Conservation (phyloP, 1,140 invertebrate genomes). For the Lepidurus packardi region DNA sequence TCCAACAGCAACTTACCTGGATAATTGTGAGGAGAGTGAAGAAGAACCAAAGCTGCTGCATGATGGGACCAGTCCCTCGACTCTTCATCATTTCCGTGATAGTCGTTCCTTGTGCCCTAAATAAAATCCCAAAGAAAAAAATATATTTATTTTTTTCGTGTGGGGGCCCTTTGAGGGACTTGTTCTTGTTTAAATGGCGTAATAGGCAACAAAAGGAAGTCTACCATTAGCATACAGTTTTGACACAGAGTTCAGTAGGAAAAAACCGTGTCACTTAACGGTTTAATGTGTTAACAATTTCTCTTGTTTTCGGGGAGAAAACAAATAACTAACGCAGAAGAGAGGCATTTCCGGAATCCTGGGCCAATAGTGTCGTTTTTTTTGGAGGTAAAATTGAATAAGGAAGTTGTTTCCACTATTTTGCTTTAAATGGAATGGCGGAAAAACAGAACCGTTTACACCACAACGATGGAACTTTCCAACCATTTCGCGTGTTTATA, state of each 20-base stretch:
- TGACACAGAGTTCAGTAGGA: constrained; percentile 2
- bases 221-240: constrained; percentile 10
- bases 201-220: constrained; percentile 22
- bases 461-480: not conserved
- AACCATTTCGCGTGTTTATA: not conserved
- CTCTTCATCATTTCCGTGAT: not conserved
- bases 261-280: constrained; percentile 21
- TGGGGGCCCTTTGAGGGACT: not conserved
- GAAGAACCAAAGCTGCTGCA: constrained; percentile 18
- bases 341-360: not conserved
- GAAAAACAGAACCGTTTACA: not conserved
- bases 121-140: not conserved
- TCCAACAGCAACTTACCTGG: not conserved
- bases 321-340: not conserved
- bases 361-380: not conserved
- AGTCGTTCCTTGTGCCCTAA: constrained; percentile 14
- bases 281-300: constrained; percentile 6
- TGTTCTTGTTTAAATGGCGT: constrained; percentile 9
- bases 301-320: not conserved
- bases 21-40: constrained; percentile 13
- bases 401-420: not conserved
- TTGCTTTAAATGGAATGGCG: not conserved
- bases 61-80: not conserved
- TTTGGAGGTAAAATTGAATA: not conserved
- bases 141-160: not conserved